Evolutionary conservation across 2,113 vertebrate genomes (phyloP).

Genomic region (Marmota flaviventris): DNA sequence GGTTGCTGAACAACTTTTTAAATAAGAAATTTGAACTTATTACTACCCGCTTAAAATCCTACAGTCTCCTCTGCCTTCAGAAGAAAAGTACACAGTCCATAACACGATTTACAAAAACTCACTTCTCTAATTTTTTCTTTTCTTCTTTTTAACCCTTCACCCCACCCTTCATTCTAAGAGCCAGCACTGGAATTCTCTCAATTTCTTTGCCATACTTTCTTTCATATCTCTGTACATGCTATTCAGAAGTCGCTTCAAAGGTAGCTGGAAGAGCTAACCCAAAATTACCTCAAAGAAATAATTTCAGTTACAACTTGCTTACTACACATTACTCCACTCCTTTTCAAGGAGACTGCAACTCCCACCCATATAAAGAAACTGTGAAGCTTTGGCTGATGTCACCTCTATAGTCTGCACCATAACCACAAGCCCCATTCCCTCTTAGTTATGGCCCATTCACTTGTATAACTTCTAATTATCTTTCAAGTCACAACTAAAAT

Average conservation of each 20-base stretch:
- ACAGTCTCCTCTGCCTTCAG: background rate
- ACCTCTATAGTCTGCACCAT: background rate
- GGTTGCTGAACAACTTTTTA: background rate
- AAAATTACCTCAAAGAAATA: slow-evolving; percentile 3
- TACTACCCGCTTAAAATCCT: background rate
- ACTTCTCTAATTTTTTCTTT: background rate
- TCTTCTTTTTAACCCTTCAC: background rate
- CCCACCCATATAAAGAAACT: background rate
- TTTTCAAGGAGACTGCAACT: background rate
- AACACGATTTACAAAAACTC: slow-evolving; percentile 12
- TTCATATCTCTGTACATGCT: background rate
- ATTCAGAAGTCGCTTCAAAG: background rate
- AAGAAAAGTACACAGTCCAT: slow-evolving; percentile 6
- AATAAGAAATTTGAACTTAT: background rate
- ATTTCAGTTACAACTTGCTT: background rate
- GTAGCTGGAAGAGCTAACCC: background rate
- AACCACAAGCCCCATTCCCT: background rate
- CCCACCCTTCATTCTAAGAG: background rate
- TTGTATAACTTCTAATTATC: slow-evolving; percentile 34
- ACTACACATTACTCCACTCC: background rate
- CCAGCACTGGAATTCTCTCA: background rate
- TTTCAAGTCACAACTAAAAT: slow-evolving; percentile 36
- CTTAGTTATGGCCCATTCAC: background rate
- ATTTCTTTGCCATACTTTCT: background rate
- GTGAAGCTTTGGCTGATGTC: background rate